Conservation (phyloP, 2,888 invertebrate genomes). For the Linnaemya vulpina region DNA sequence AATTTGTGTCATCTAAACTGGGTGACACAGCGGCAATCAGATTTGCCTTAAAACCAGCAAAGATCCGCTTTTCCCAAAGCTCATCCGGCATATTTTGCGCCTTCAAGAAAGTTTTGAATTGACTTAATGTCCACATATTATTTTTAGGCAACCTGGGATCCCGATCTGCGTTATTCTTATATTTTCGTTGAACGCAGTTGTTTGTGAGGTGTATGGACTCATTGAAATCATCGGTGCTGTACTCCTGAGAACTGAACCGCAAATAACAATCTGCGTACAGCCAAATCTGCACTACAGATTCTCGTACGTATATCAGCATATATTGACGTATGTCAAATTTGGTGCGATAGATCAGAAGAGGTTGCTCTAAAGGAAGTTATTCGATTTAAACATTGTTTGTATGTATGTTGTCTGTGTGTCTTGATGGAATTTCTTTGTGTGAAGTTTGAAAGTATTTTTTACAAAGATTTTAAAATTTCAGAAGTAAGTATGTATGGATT, state of each 20-base stretch:
- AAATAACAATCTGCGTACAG: constrained; percentile 93
- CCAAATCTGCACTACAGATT: constrained; percentile 91
- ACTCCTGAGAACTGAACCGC: constrained; percentile 93
- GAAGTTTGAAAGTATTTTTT: no score
- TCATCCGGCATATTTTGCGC: constrained; percentile 82
- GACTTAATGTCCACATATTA: constrained; percentile 93
- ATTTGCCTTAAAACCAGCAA: constrained; percentile 92
- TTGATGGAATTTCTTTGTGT: no score
- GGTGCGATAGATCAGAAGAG: constrained; percentile 91
- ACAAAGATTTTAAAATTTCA: no score
- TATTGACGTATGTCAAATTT: constrained; percentile 97
- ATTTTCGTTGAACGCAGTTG: constrained; percentile 92
- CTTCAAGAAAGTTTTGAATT: constrained; percentile 87
- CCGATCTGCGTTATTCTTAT: constrained; percentile 83
- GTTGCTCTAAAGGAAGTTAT: constrained; percentile 86
- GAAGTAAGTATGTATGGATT: no score
- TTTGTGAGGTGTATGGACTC: constrained; percentile 95
- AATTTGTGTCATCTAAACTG: constrained; percentile 88
- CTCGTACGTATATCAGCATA: constrained; percentile 89
- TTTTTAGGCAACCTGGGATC: constrained; percentile 87
- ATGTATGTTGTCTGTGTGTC: no score
- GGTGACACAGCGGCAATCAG: constrained; percentile 91
- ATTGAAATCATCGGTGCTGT: constrained; percentile 89
- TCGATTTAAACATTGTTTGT: neutral
- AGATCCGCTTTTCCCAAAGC: constrained; percentile 89